Evolutionary conservation across 2,113 vertebrate genomes (phyloP).

Genomic region (Otus sunia): DNA sequence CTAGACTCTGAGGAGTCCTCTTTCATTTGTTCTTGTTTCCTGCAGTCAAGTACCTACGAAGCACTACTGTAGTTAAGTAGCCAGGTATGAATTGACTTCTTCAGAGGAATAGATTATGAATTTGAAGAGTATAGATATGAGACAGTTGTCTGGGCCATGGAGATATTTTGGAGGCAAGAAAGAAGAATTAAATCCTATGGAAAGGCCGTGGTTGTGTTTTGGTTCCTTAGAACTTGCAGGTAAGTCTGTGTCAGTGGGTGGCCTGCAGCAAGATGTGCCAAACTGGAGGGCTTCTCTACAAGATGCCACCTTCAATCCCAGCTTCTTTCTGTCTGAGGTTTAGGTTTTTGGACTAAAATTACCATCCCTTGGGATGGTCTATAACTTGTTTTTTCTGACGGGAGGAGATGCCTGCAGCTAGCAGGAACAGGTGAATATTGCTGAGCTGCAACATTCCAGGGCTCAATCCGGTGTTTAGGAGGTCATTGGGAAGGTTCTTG

Average conservation of each 20-base stretch:
- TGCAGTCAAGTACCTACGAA: background rate
- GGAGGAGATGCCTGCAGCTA: background rate
- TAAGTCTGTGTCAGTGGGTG: background rate
- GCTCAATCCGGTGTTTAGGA: background rate
- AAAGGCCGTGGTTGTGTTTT: background rate
- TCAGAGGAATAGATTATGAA: background rate
- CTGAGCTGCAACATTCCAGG: background rate
- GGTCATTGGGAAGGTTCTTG: background rate
- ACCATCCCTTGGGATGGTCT: background rate
- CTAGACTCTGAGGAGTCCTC: background rate
- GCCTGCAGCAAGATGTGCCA: background rate
- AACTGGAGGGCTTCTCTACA: background rate
- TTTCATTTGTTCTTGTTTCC: background rate
- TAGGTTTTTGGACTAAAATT: background rate
- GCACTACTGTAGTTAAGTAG: too few relatives aligned
- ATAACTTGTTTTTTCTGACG: background rate
- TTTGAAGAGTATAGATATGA: background rate
- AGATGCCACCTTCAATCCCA: background rate
- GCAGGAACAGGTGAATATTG: background rate
- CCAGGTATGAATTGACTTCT: background rate
- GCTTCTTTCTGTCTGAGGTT: fast-evolving
- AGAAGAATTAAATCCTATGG: background rate
- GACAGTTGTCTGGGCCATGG: background rate
- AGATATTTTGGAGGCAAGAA: background rate
- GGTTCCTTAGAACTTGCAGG: background rate